Evolutionary conservation across 2,888 invertebrate species (phyloP), one percentile per base, ranked within the genome.

Genomic region (Polymixis flavicincta): DNA sequence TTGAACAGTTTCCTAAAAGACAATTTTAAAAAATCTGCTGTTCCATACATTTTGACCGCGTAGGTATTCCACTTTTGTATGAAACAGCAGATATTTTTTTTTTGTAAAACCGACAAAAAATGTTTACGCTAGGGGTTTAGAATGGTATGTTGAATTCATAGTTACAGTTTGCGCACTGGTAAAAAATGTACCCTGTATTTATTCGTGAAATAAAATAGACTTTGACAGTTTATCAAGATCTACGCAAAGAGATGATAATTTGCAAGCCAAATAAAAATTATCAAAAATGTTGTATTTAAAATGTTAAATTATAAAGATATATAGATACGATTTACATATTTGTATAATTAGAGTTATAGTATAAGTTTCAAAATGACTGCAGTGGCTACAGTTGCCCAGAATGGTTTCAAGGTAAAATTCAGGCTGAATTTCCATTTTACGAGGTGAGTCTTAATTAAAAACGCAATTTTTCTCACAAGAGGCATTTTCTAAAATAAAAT

Each of bases 401-500:
- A 67, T 19, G n/a, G 22, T 37, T 37, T n/a, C 28, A 52, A 77
- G 14, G 63, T 78, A 14, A 63, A 67, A 80, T 59, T 37, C 65
- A n/a, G 2, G 67, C 25, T 1, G 11, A 52, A 67, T 55, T 73
- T 57, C 22, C 37, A 80, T 78, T 78, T 57, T 32, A 60, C 50
- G 55, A 66, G 60, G 25, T 13, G 42, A 79, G 28, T 55, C 25
- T 71, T 32, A 66, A 42, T 66, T 79, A 42, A 50, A 42, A 55
- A 55, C n/a, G 17, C 1, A 64, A 32, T 37, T 25, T 61, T 17
- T 22, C 9, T n/a, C 3, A 8, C 13, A 63, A n/a, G 14, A 55
- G 14, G 57, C 2, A 11, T 68, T 17, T 68, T 68, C 25, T 68
- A 8, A 25, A 45, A 8, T 52, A 32, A 37, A 68, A 59, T 25